A percentile compares a stretch with the other conserved stretches of the same genome.
Conservation (phyloP, 2,888 invertebrate species). For the Drosophila hamatofila region DNA sequence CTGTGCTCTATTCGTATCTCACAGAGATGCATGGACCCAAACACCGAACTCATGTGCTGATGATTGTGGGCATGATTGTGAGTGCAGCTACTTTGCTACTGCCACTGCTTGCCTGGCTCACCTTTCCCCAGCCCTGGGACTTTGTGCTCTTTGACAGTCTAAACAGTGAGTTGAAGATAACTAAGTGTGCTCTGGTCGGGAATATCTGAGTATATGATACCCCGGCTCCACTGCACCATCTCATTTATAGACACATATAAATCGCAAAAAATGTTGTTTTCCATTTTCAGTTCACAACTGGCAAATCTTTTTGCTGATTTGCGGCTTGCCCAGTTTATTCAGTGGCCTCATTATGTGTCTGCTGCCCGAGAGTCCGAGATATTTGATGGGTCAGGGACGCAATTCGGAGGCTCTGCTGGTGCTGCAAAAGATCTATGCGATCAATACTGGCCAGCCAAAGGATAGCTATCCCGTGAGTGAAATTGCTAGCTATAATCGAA, state of each 20-base stretch:
- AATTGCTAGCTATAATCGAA: not conserved
- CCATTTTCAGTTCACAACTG: conserved; percentile 72
- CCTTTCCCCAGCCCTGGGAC: conserved; percentile 89
- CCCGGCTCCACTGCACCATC: not conserved
- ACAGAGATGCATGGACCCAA: conserved; percentile 90
- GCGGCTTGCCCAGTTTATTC: conserved; percentile 88
- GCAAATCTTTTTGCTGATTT: conserved; percentile 86
- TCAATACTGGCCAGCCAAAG: conserved; percentile 88
- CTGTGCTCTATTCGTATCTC: conserved; percentile 90
- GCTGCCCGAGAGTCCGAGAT: conserved; percentile 85
- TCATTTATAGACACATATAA: too few species aligned
- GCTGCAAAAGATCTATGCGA: conserved; percentile 87
- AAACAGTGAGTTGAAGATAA: conserved; percentile 76
- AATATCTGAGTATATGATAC: not conserved
- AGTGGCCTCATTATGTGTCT: conserved; percentile 87
- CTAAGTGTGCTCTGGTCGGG: not conserved
- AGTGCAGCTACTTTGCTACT: conserved; percentile 88
- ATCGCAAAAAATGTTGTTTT: not conserved
- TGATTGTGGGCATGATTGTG: conserved; percentile 89
- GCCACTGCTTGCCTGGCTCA: conserved; percentile 90
- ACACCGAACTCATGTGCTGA: conserved; percentile 88
- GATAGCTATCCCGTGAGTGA: conserved; percentile 89
- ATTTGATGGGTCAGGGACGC: conserved; percentile 81
- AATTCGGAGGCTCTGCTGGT: conserved; percentile 80
- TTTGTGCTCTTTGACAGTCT: conserved; percentile 85